Evolutionary conservation across 2,888 invertebrate species (phyloP), one percentile per base, ranked within the genome.

Genomic region (Torymus aiolomorphi): DNA sequence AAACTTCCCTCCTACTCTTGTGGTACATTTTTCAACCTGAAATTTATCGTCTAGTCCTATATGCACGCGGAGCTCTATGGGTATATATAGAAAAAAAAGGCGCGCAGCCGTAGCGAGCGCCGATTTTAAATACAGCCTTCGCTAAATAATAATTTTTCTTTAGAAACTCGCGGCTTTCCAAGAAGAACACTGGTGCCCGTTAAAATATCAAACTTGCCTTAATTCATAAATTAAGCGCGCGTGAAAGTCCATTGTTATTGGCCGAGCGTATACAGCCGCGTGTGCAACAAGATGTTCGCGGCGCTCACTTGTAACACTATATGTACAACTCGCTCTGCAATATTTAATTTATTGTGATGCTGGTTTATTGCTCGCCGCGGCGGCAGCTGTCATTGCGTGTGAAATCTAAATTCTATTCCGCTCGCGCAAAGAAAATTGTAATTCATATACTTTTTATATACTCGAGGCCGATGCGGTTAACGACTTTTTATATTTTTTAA

Each of bases 161-260:
- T 61, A 65, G 77, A 77, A 77, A 65, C 56, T 57, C 12, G 10
- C 12, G 13, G 13, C 57, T 63, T 63, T 57, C 74, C 42, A 49
- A 73, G 67, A 78, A 57, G 69, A 69, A 14, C 18, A 54, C 20
- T 2, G 18, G 16, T 52, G 31, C 16, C 4, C 70, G 52, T 76
- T 74, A 62, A 69, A 62, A 51, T 24, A 65, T 73, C 78, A 67
- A 78, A 73, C 56, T 56, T 20, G 20, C 63, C 51, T 78, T 78
- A 74, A 78, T 78, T 78, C 78, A 74, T 78, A 74, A 78, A 78
- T 78, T 78, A 73, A 54, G 18, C 14, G 49, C 56, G 67, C 69
- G 49, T 73, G 67, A 78, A 78, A 78, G 69, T 63, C 73, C 54
- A 73, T 72, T 56, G 73, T 74, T 72, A 61, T 66, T 71, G 4